A percentile compares a stretch with the other conserved stretches of the same genome.
Conservation (phyloP, 1,140 invertebrate genomes). For the Pectinophora gossypiella region DNA sequence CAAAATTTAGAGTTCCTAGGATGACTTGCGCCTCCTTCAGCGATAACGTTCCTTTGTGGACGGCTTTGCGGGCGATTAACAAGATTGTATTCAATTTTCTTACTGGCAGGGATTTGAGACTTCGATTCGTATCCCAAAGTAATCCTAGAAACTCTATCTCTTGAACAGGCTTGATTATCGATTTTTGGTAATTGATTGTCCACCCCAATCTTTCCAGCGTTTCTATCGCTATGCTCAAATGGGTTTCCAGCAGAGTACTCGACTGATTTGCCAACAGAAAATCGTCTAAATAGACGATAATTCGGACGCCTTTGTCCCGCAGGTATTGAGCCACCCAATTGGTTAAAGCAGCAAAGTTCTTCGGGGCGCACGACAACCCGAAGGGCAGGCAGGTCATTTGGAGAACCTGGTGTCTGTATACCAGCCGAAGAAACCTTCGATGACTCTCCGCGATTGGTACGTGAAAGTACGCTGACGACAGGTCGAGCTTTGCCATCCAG, state of each 20-base stretch:
- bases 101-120: not conserved
- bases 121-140: not conserved
- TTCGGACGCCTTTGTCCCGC: constrained; percentile 8
- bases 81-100: not conserved
- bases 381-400: constrained; percentile 2
- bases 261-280: constrained; percentile 14
- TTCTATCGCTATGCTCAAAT: not conserved
- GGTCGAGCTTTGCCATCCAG: not conserved
- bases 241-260: not conserved
- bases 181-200: not conserved
- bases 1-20: not conserved
- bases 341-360: not conserved
- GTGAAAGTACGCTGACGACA: not conserved
- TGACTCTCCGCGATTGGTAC: not conserved
- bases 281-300: constrained; percentile 22
- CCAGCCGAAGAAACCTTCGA: not conserved
- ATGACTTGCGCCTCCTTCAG: not conserved
- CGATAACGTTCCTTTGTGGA: not conserved
- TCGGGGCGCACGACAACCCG: not conserved
- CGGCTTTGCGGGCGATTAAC: not conserved
- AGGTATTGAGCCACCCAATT: constrained; percentile 9
- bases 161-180: not conserved
- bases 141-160: not conserved
- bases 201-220: not conserved
- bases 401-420: not conserved